phyloP scores from a whole-genome alignment of 2,113 vertebrate species.

The Mirza zaza region DNA sequence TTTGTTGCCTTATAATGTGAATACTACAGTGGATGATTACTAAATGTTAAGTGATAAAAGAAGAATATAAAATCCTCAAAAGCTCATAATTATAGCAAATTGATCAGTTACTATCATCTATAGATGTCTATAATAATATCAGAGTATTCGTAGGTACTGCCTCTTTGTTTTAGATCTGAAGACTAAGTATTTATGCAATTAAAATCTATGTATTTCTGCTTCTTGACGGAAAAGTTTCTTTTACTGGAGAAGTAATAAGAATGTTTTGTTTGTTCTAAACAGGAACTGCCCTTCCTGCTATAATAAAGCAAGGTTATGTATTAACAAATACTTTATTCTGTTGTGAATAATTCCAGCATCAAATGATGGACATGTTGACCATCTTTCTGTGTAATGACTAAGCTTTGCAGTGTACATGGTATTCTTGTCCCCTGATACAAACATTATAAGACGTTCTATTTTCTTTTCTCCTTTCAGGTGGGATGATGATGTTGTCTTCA shows the following conservation, averaged over 20 bases:
- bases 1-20: not conserved
- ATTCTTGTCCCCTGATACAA: not conserved
- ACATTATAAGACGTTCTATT: not conserved
- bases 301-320: not conserved
- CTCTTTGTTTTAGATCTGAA: not conserved
- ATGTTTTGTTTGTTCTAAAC: not conserved
- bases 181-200: not conserved
- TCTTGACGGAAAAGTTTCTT: not conserved
- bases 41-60: not conserved
- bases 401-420: not conserved
- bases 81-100: not conserved
- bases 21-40: not conserved
- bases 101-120: not conserved
- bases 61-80: not conserved
- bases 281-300: not conserved
- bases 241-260: not conserved
- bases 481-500: conserved; percentile 99
- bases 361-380: no score
- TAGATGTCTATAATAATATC: not conserved
- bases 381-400: not conserved
- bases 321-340: not conserved
- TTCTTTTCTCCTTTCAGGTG: conserved; percentile 86
- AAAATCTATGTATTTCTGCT: not conserved
- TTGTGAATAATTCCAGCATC: not conserved
- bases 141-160: not conserved